Conservation (phyloP, 2,888 invertebrate species). For the Cinara cedri region DNA sequence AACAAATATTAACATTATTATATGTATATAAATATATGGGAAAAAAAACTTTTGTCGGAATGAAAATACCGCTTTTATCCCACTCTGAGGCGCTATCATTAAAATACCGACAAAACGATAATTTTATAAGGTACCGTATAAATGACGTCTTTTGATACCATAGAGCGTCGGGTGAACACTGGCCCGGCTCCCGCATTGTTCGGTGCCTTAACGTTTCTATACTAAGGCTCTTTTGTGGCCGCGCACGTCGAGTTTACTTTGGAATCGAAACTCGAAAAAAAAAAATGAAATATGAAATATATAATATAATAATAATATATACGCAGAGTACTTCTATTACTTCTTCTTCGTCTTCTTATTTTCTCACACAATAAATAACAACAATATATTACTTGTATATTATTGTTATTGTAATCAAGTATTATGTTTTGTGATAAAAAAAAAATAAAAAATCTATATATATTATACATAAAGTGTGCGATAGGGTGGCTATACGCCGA, state of each 20-base stretch:
- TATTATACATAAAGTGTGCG: background rate
- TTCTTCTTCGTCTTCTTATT: background rate
- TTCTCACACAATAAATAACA: constrained; percentile 54
- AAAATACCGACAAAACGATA: constrained; percentile 44
- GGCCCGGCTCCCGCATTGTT: constrained; percentile 39
- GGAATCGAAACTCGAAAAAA: constrained; percentile 28
- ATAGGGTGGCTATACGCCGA: constrained; percentile 26
- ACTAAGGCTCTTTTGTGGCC: constrained; percentile 25
- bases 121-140: constrained; percentile 8
- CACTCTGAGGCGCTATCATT: constrained; percentile 43
- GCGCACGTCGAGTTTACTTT: constrained; percentile 46
- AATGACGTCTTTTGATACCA: constrained; percentile 29
- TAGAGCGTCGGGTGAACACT: background rate
- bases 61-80: background rate
- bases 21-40: no score
- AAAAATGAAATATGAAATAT: background rate
- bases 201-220: constrained; percentile 32
- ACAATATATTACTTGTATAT: constrained; percentile 42
- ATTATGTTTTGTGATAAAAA: constrained; percentile 51
- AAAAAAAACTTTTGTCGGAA: background rate
- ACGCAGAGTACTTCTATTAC: background rate
- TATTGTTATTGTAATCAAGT: constrained; percentile 56
- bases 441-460: constrained; percentile 19
- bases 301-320: background rate
- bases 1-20: no score